Conservation (phyloP, 2,797 vertebrate genomes). For the Acanthiza pusilla region DNA sequence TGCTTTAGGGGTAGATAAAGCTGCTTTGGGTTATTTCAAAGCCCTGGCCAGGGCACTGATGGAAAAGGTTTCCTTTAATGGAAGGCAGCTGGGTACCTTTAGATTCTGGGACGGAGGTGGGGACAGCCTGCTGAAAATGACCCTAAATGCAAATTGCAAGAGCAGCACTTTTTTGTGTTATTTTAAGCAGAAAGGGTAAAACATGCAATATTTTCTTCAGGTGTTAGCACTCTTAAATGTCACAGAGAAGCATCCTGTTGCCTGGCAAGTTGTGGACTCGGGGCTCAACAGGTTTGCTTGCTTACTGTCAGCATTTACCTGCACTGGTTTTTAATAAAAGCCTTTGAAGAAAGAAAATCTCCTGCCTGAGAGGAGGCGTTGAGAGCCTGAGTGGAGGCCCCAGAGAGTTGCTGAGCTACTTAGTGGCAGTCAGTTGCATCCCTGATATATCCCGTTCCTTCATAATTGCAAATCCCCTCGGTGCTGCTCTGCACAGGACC, state of each 20-base stretch:
- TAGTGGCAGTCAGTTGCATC: constrained; percentile 47
- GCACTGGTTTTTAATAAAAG: constrained; percentile 57
- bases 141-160: not conserved
- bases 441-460: constrained; percentile 26
- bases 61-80: not conserved
- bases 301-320: constrained; percentile 31
- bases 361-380: not conserved
- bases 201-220: constrained; percentile 38
- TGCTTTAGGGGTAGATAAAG: not conserved
- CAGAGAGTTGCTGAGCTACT: constrained; percentile 52
- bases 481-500: constrained; percentile 18
- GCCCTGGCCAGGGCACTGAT: not conserved
- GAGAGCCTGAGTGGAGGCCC: constrained; percentile 16
- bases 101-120: not conserved
- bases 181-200: constrained; percentile 39
- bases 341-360: constrained; percentile 55
- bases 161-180: not conserved
- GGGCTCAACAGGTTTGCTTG: constrained; percentile 40
- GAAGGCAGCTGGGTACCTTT: not conserved
- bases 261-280: not conserved
- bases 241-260: not conserved
- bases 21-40: not conserved
- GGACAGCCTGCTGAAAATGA: not conserved
- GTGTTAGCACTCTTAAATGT: constrained; percentile 50
- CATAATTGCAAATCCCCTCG: constrained; percentile 26